Evolutionary conservation across 2,888 invertebrate genomes (phyloP).

Genomic region (Callimorpha dominula): DNA sequence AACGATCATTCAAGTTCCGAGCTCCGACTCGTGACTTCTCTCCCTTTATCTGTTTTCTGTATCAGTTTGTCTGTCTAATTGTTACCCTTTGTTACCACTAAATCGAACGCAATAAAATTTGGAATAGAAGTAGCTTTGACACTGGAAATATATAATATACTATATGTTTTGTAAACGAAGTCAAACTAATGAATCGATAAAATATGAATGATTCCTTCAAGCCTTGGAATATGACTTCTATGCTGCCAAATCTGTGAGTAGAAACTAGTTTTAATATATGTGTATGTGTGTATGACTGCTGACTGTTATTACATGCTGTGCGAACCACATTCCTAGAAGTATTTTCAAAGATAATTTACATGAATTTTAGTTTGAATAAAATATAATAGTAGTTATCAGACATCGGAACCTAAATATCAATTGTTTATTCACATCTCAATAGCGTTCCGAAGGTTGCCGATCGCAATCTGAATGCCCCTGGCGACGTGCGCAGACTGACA

Average conservation of each 20-base stretch:
- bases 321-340: neutral
- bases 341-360: neutral
- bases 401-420: slow-evolving; percentile 15
- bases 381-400: neutral
- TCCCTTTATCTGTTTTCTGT: neutral
- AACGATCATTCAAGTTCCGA: too few relatives aligned
- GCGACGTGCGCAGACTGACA: slow-evolving; percentile 18
- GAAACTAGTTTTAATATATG: too few relatives aligned
- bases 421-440: slow-evolving; percentile 23
- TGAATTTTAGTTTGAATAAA: too few relatives aligned
- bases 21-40: neutral
- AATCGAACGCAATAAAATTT: neutral
- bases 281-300: neutral
- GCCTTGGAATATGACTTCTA: too few relatives aligned
- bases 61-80: neutral
- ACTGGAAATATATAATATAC: too few relatives aligned
- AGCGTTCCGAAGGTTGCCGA: slow-evolving; percentile 20
- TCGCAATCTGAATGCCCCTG: slow-evolving; percentile 14
- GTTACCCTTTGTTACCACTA: neutral
- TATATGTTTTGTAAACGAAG: neutral
- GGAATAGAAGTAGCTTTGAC: neutral
- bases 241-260: too few relatives aligned
- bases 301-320: neutral
- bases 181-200: neutral
- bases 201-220: too few relatives aligned